Evolutionary conservation across 1,140 invertebrate species (phyloP), one percentile per base, ranked within the genome.

Genomic region (Dendroctonus ponderosae): DNA sequence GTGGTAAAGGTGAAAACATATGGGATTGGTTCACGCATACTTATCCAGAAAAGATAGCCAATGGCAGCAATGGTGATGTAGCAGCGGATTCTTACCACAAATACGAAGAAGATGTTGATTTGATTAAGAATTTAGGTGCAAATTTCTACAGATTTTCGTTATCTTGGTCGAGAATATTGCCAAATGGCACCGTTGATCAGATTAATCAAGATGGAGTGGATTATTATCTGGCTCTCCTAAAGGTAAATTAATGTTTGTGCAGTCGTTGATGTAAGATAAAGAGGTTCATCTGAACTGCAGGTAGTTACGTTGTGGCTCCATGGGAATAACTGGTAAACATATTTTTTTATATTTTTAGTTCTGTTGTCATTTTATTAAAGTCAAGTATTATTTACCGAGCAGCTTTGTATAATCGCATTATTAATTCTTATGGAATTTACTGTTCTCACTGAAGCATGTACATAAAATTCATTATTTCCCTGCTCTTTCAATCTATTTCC

Each of bases 211-310:
- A 83, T 56, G 87, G 87, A 14, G 72, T 86, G 2, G 75, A 81
- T 5, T 89, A 89, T 73, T 89, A 90, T 74, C 84, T 87, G 60
- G 81, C 82, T 39, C 73, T 90, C 0, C 82, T 89, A 8, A 46
- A 69, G 85, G 86, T 69, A 77, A 86, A 4, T 67, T 77, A 41
- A 75, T 81, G 53, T 68, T 84, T 86, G 5, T 75, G n/a, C n/a
- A n/a, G n/a, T n/a, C n/a, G n/a, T n/a, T n/a, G n/a, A n/a, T n/a
- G n/a, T n/a, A n/a, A n/a, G n/a, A n/a, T n/a, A n/a, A n/a, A n/a
- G n/a, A n/a, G n/a, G n/a, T n/a, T n/a, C n/a, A n/a, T n/a, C 26
- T 26, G 26, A 26, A 26, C 26, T 2, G 3, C 3, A 26, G 26
- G 26, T 26, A 2, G 26, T 26, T 26, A 26, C 26, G 26, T 26